Evolutionary conservation across 2,113 vertebrate species (phyloP), one percentile per base, ranked within the genome.

Genomic region (Casuarius casuarius): DNA sequence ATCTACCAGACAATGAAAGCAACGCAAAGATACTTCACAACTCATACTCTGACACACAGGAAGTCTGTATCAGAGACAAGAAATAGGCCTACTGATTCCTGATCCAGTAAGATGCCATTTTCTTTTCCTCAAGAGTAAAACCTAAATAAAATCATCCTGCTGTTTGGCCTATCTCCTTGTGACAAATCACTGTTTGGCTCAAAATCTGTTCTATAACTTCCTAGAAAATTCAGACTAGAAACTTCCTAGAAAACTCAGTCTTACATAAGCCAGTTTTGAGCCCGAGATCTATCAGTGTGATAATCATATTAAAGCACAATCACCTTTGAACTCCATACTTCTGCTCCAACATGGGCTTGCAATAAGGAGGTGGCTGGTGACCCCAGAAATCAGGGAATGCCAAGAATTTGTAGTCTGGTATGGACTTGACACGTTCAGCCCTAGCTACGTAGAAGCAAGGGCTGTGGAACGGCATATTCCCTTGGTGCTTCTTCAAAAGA

Each of bases 331-430:
- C 48, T 40, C 98, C 98, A 13, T 94, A 89, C 84, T 96, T 98
- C 94, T 98, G 98, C 40, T 97, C 97, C 63, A 98, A 29, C 98
- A 99, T 95, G 17, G 98, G 88, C 72, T 99, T 98, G 59, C 94
- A 86, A 80, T 85, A 90, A 19, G 80, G 87, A 28, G 97, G 98
- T 10, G 98, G 95, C 23, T 97, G 87, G 54, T 99, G 99, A 40
- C 99, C 99, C 99, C 99, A 99, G 94, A 99, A 98, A 95, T 99
- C 99, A 1, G 99, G 99, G 93, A 99, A 99, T 29, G 99, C 98
- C 97, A 99, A 42, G 25, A 97, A 97, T 77, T 95, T 98, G 97
- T 98, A 99, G 42, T 95, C 97, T 25, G 98, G 97, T 83, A 99
- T 96, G 75, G 99, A 99, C 67, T 92, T 98, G 51, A 98, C 98